These are phyloP conservation scores for Pedetes capensis DNA, from an alignment of 2,113 vertebrate species.

Conservation along the genomic window DNA sequence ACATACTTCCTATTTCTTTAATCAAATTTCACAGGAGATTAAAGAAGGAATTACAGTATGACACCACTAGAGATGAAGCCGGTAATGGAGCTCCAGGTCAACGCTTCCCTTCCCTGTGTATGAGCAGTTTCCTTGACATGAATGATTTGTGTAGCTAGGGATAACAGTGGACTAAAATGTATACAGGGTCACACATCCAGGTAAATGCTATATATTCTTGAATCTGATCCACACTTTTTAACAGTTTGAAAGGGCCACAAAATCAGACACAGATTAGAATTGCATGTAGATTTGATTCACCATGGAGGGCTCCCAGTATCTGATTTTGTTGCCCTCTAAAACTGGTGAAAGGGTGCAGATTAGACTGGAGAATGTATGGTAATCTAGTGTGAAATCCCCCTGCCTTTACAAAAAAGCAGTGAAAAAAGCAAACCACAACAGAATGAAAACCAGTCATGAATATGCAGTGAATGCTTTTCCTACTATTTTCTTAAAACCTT, in stretches of 20 bases:
- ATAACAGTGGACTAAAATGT: not conserved
- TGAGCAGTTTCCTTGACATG: not conserved
- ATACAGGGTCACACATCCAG: not conserved
- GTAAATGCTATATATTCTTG: no score
- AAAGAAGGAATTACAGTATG: slow-evolving; percentile 12
- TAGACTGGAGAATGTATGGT: no score
- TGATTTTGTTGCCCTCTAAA: no score
- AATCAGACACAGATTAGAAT: no score
- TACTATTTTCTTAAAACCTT: not conserved
- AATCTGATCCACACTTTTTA: no score
- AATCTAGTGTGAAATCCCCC: not conserved
- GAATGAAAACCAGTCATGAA: not conserved
- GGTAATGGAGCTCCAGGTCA: not conserved
- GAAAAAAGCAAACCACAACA: no score
- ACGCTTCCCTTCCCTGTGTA: not conserved
- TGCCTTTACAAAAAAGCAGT: not conserved
- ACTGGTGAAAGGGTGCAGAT: no score
- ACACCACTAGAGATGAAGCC: slow-evolving; percentile 32
- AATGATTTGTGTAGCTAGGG: not conserved
- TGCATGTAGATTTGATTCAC: no score
- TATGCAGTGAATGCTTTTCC: not conserved
- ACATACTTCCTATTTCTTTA: slow-evolving; percentile 60
- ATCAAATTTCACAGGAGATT: slow-evolving; percentile 63
- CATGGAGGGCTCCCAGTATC: no score
- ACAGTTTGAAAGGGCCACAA: no score